Conservation (phyloP, 2,888 invertebrate species). For the Hoplodrina blanda region DNA sequence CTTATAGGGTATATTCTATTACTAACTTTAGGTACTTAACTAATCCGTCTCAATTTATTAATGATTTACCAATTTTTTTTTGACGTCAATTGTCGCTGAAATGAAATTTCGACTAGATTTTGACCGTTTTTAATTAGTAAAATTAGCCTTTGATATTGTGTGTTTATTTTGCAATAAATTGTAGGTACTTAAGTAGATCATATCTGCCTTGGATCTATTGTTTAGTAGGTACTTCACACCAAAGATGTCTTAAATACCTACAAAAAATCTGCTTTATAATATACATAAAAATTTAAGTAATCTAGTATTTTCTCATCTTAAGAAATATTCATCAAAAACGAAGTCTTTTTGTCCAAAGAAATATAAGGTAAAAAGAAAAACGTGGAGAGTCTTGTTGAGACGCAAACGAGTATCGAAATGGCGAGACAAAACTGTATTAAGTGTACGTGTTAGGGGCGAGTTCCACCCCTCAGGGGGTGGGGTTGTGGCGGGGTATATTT, state of each 20-base stretch:
- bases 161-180: neutral
- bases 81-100: too few relatives aligned
- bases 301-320: neutral
- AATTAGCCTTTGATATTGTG: neutral
- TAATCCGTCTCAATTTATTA: too few relatives aligned
- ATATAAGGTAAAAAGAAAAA: constrained; percentile 25
- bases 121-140: too few relatives aligned
- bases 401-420: constrained; percentile 87
- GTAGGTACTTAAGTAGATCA: too few relatives aligned
- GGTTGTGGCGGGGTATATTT: constrained; percentile 59
- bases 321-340: neutral
- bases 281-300: too few relatives aligned
- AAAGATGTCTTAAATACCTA: too few relatives aligned
- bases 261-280: neutral
- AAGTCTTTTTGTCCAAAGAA: constrained; percentile 13
- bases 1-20: too few relatives aligned
- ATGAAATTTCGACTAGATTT: too few relatives aligned
- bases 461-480: constrained; percentile 59
- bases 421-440: constrained; percentile 87
- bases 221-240: too few relatives aligned
- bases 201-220: neutral
- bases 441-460: constrained; percentile 72
- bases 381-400: constrained; percentile 45
- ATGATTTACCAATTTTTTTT: too few relatives aligned
- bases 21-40: too few relatives aligned